phyloP scores from a whole-genome alignment of 1,140 invertebrate genomes.

The Camponotus floridanus region DNA sequence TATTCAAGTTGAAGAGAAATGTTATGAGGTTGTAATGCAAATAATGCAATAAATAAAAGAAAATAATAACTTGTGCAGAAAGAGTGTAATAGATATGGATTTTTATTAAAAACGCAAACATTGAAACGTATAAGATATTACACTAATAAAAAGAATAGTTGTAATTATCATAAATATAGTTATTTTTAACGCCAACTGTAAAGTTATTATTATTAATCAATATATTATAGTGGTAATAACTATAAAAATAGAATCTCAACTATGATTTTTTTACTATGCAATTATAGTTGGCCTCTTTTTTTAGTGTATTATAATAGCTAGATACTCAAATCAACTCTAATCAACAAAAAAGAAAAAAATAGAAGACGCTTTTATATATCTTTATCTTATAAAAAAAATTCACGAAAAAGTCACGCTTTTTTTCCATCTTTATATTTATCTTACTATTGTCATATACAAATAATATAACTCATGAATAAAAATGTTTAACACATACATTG shows the following conservation, averaged over 20 bases:
- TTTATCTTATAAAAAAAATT: too few species aligned
- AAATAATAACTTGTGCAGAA: constrained; percentile 4
- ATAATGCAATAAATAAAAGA: not conserved
- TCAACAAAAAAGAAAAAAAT: too few species aligned
- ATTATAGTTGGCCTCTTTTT: too few species aligned
- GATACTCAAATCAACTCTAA: too few species aligned
- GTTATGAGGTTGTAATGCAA: not conserved
- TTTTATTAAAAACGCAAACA: not conserved
- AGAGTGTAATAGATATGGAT: not conserved
- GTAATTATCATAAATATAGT: too few species aligned
- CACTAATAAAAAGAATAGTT: too few species aligned
- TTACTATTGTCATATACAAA: not conserved
- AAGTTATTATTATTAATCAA: too few species aligned
- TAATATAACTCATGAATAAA: not conserved
- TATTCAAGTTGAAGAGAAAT: not conserved
- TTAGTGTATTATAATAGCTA: not conserved
- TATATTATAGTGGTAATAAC: too few species aligned
- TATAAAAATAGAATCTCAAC: too few species aligned
- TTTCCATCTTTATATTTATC: not conserved
- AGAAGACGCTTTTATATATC: not conserved
- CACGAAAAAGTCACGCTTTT: not conserved
- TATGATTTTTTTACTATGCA: too few species aligned
- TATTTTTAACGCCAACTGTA: too few species aligned
- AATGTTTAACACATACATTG: not conserved
- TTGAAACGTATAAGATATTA: too few species aligned